Evolutionary conservation across 2,113 vertebrate species (phyloP).

Genomic region (Arenaria interpres): DNA sequence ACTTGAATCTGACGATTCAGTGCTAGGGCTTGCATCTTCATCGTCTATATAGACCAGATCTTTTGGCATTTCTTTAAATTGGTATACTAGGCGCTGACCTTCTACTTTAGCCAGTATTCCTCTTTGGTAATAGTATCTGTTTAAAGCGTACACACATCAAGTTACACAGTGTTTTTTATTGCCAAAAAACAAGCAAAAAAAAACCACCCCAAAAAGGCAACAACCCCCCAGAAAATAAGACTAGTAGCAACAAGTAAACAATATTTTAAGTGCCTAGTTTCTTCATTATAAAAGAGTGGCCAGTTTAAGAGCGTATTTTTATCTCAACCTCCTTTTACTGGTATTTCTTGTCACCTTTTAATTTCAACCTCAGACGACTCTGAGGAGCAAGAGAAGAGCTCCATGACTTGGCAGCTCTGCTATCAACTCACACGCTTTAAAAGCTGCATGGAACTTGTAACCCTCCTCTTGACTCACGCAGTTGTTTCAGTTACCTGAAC

Average conservation of each 20-base stretch:
- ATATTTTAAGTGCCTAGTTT: background rate
- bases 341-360: background rate
- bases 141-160: background rate
- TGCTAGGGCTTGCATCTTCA: slow-evolving; percentile 81
- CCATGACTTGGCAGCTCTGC: background rate
- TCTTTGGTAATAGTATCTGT: slow-evolving; percentile 98
- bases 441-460: background rate
- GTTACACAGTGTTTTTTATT: background rate
- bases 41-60: slow-evolving; percentile 93
- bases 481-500: background rate
- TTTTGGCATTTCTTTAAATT: slow-evolving; percentile 97
- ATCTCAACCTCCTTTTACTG: background rate
- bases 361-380: background rate
- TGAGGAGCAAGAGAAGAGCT: background rate
- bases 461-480: background rate
- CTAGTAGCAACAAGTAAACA: background rate
- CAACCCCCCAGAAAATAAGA: background rate
- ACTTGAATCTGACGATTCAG: slow-evolving; percentile 76
- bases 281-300: background rate
- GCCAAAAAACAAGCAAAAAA: background rate
- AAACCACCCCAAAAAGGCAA: background rate
- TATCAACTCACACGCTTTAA: background rate
- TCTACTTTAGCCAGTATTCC: slow-evolving; percentile 99
- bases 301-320: background rate
- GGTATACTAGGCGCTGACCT: slow-evolving; percentile 96